Conservation (phyloP, 2,797 vertebrate species). For the Sphenopsis melanotis region DNA sequence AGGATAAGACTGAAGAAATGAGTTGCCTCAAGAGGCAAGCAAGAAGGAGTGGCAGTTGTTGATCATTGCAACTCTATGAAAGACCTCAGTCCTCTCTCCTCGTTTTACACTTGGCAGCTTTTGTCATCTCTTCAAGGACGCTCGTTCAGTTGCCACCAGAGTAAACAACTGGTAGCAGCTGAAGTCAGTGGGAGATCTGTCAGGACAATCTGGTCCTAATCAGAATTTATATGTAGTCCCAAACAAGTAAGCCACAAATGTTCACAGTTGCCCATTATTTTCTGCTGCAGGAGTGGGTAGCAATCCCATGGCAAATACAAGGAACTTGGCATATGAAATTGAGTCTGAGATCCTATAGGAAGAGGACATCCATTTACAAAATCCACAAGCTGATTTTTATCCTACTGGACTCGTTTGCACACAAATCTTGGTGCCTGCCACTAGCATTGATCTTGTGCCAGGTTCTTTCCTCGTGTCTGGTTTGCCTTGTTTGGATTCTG, state of each 20-base stretch:
- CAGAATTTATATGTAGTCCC: not conserved
- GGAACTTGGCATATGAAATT: not conserved
- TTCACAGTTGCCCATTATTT: not conserved
- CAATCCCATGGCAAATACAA: not conserved
- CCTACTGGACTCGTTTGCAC: fast-evolving
- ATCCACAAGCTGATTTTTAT: not conserved
- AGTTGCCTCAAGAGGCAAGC: not conserved
- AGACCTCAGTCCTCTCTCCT: not conserved
- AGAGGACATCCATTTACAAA: not conserved
- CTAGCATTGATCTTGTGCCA: not conserved
- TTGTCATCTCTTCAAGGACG: not conserved
- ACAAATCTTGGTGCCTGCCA: not conserved
- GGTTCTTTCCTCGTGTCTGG: fast-evolving
- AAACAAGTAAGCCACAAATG: not conserved
- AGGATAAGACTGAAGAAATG: not conserved
- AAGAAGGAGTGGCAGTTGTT: not conserved
- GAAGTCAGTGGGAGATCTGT: not conserved
- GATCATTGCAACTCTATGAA: not conserved
- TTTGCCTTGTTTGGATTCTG: not conserved
- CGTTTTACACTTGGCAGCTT: not conserved
- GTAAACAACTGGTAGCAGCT: not conserved
- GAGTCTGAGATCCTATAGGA: not conserved
- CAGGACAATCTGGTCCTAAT: not conserved
- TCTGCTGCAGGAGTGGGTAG: not conserved
- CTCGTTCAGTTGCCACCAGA: not conserved